phyloP scores from a whole-genome alignment of 2,797 vertebrate species.

The Protonibea diacanthus region DNA sequence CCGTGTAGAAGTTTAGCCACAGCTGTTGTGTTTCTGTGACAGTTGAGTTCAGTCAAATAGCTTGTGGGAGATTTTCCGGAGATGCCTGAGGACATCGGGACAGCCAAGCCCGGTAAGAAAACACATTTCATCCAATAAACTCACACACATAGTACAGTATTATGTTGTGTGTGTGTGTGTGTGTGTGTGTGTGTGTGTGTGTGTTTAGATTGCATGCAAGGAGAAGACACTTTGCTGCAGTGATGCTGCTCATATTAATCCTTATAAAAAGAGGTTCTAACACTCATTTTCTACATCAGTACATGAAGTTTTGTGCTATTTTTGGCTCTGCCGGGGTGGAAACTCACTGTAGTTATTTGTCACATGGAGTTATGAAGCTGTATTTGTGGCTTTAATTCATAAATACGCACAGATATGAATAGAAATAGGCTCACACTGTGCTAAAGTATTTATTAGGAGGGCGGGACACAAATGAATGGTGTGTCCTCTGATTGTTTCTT shows the following conservation, averaged over 20 bases:
- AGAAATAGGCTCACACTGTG: fast-evolving
- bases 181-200: too few relatives aligned
- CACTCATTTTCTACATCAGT: fast-evolving
- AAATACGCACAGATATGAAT: too few relatives aligned
- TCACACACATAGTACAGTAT: fast-evolving
- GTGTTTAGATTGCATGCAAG: background rate
- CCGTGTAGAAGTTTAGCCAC: too few relatives aligned
- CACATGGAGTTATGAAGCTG: background rate
- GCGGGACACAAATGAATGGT: background rate
- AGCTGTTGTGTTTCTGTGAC: background rate
- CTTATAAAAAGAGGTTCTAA: background rate
- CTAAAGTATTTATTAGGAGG: background rate
- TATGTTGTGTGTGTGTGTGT: too few relatives aligned
- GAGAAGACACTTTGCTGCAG: background rate
- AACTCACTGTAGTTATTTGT: background rate
- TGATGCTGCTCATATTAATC: background rate
- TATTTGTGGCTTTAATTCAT: background rate
- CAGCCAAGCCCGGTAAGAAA: constrained; percentile 83
- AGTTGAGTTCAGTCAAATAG: background rate
- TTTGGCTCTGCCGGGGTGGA: fast-evolving
- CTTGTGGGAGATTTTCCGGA: constrained; percentile 3
- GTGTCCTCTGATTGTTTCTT: background rate
- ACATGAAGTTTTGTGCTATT: fast-evolving
- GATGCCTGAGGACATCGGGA: constrained; percentile 80
- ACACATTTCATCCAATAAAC: fast-evolving